These are phyloP conservation scores for Ostrea edulis DNA, from an alignment of 1,140 invertebrate species.

Conservation along the genomic window DNA sequence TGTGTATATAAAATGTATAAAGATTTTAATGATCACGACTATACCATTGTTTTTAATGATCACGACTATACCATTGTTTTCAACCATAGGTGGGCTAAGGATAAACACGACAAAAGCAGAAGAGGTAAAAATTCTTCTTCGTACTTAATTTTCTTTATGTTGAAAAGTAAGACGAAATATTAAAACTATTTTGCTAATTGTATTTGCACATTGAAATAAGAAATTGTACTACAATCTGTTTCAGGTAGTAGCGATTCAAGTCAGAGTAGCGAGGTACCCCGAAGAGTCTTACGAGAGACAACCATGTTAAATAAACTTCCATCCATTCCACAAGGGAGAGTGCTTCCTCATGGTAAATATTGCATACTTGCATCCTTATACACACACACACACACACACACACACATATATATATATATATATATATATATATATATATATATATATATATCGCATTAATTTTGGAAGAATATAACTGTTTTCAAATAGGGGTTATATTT, in stretches of 20 bases:
- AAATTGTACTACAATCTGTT: background rate
- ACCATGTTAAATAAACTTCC: constrained; percentile 57
- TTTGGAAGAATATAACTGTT: no score
- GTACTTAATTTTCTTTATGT: background rate
- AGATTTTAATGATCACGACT: background rate
- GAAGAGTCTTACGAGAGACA: constrained; percentile 46
- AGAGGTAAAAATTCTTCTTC: background rate
- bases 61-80: background rate
- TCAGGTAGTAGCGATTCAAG: constrained; percentile 41
- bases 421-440: no score
- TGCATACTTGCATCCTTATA: background rate
- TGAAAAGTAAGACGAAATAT: background rate
- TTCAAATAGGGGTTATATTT: no score
- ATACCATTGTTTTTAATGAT: background rate
- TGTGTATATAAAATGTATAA: background rate
- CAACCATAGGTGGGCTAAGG: background rate
- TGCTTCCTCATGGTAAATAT: constrained; percentile 16
- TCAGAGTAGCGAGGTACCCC: background rate
- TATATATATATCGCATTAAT: no score
- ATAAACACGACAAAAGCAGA: constrained; percentile 29
- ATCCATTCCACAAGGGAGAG: constrained; percentile 52
- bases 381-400: background rate
- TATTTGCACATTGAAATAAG: background rate
- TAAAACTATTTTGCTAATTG: background rate
- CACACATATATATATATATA: no score